Evolutionary conservation across 2,888 invertebrate species (phyloP).

Genomic region (Xestoiulus laeticollis): DNA sequence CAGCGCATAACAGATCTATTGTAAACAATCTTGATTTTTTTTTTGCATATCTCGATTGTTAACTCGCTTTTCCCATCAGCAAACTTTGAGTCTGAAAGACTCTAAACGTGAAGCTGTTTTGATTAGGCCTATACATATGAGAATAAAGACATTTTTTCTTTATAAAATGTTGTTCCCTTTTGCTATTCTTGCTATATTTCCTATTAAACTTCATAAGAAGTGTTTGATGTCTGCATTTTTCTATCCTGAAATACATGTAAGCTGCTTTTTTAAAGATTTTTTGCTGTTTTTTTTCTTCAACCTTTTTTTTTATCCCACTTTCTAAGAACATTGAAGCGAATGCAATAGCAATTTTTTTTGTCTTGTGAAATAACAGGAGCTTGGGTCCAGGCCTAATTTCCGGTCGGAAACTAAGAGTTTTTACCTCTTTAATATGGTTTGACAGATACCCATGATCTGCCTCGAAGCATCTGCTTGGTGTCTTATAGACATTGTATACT

Average conservation of each 20-base stretch:
- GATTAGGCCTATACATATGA: background rate
- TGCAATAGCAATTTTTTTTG: background rate
- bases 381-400: conserved; percentile 17
- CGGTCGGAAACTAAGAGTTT: conserved; percentile 15
- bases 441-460: conserved; percentile 12
- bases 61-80: conserved; percentile 35
- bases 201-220: conserved; percentile 1
- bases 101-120: background rate
- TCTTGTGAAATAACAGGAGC: background rate
- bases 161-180: background rate
- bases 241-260: background rate
- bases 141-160: background rate
- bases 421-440: conserved; percentile 30
- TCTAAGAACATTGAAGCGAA: background rate
- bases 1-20: background rate
- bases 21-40: conserved; percentile 36
- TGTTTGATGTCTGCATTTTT: background rate
- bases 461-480: conserved; percentile 12
- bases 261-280: background rate
- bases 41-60: conserved; percentile 37
- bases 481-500: background rate
- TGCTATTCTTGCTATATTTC: background rate
- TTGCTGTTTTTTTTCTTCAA: background rate
- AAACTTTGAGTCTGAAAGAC: background rate
- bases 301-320: background rate